Base-by-base conservation (phyloP, 2,113 vertebrate genomes). In the Macroglossus sobrinus region DNA sequence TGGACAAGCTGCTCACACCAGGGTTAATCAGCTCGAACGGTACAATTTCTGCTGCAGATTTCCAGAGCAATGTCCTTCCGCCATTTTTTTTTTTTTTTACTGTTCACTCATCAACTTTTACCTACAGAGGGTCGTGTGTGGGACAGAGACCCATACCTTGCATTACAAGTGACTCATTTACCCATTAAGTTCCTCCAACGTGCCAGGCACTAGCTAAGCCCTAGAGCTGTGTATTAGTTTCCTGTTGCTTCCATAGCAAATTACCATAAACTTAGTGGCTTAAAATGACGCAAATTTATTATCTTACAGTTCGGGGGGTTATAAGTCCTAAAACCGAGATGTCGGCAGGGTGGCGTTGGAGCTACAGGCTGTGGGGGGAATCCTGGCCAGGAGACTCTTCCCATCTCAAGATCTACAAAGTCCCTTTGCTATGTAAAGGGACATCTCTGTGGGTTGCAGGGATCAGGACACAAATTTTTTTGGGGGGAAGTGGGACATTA, bases 91-190 rank as follows among this genome's bases (percentile, higher is more conserved):
- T 50, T 50, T 14, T 50, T 50, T 50, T 14, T 15, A 59, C 28
- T 33, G 63, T 5, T 91, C 21, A 43, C 38, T 93, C 40, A 28
- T 35, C 84, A 91, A 85, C n/a, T 47, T 75, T 50, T n/a, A n/a
- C 69, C 47, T 30, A 14, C 0, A 76, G n/a, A 74, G 35, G 4
- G 61, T 47, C 4, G 6, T 0, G 5, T 9, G 7, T 43, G 5
- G 53, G 35, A 30, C 11, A 61, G 22, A 85, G 43, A 59, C 28
- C 61, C 63, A 59, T 3, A 22, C 4, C 7, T 9, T 15, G 11
- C 28, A 15, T 11, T 28, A n/a, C 50, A 71, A 33, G 57, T 24
- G 2, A 16, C 16, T 78, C 4, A 7, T 10, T 66, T 53, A 43
- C 12, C 35, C 6, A 22, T 6, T 66, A 55, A 63, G 30, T 40